Percentiles rank a stretch among this genome's conserved stretches.
Conservation (phyloP, 1,140 invertebrate species). For the Phymorhynchus buccinoides region DNA sequence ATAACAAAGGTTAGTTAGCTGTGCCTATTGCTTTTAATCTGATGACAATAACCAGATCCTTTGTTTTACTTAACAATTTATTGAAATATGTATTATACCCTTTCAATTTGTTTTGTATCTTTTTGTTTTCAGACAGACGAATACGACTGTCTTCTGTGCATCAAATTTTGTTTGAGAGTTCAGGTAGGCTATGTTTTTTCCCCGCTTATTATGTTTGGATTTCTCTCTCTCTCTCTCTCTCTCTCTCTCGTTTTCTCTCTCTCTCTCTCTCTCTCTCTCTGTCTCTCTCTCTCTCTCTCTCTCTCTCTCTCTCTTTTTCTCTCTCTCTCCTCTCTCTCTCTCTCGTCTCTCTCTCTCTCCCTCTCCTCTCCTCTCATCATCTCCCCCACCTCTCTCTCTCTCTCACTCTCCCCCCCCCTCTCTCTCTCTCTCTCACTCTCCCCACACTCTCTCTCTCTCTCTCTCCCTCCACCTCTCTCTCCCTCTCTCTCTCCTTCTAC, state of each 20-base stretch:
- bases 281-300: not conserved
- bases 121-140: conserved; percentile 82
- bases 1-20: too few species aligned
- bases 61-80: too few species aligned
- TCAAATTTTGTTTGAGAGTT: conserved; percentile 76
- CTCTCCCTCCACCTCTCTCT: conserved; percentile 8
- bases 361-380: not conserved
- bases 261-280: not conserved
- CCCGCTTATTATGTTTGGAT: too few species aligned
- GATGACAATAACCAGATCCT: too few species aligned
- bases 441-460: conserved; percentile 1
- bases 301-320: not conserved
- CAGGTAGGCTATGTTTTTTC: conserved; percentile 65
- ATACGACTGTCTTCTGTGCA: conserved; percentile 89
- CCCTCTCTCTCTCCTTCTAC: not conserved
- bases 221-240: conserved; percentile 10
- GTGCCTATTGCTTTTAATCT: too few species aligned
- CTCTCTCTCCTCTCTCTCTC: not conserved
- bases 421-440: not conserved
- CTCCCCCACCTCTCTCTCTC: too few species aligned
- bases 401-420: not conserved
- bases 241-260: not conserved
- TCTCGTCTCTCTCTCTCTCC: not conserved
- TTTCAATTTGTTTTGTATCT: too few species aligned
- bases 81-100: too few species aligned